Conservation (phyloP, 2,113 vertebrate genomes). For the pig (Sus scrofa) region T2T-Sscrofa CM000812.6:194464501-194465000, state of each 20-base stretch:
- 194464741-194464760: background rate
- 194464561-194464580: fast-evolving
- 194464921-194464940: background rate
- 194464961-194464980: background rate
- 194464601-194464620: background rate
- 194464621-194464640: background rate
- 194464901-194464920: background rate
- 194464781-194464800: background rate
- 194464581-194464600: background rate
- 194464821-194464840: background rate
- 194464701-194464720: background rate
- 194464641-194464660: background rate
- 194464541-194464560: background rate
- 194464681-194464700: background rate
- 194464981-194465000: background rate
- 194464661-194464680: background rate
- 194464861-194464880: background rate
- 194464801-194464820: background rate
- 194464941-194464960: background rate
- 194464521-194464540: background rate
- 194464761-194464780: background rate
- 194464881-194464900: background rate
- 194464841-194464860: background rate
- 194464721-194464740: background rate
- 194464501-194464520: background rate